These are phyloP conservation scores for Solea solea DNA, from an alignment of 2,113 vertebrate genomes.

Conservation along the genomic window DNA sequence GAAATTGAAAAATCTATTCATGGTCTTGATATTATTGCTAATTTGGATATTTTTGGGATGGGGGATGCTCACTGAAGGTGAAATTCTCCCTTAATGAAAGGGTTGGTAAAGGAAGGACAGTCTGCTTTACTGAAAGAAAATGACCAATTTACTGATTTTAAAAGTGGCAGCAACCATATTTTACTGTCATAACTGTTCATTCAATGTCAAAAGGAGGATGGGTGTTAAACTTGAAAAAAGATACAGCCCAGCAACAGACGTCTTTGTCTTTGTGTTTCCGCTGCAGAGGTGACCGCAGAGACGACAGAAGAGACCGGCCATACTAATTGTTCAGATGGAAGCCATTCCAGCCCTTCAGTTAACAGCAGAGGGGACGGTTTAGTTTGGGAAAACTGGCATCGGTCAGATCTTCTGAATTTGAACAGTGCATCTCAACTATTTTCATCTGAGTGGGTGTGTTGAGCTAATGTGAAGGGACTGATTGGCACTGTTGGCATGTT, in stretches of 20 bases:
- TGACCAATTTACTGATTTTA: constrained; percentile 9
- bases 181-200: background rate
- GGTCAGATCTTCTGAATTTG: constrained; percentile 52
- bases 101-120: background rate
- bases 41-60: too few species aligned
- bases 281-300: constrained; percentile 82
- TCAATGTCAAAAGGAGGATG: constrained; percentile 4
- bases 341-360: constrained; percentile 56
- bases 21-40: too few species aligned
- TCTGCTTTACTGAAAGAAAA: background rate
- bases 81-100: background rate
- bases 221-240: background rate
- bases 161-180: background rate
- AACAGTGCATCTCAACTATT: constrained; percentile 53
- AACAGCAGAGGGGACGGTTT: constrained; percentile 14
- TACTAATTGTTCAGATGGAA: constrained; percentile 70
- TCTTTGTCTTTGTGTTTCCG: constrained; percentile 14
- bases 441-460: constrained; percentile 45
- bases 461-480: constrained; percentile 68
- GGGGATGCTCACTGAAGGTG: constrained; percentile 10
- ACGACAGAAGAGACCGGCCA: constrained; percentile 84
- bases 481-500: constrained; percentile 51
- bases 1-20: too few species aligned
- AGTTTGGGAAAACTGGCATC: constrained; percentile 13
- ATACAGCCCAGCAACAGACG: background rate